Conservation (phyloP, 2,888 invertebrate species). For the Sminthurinus aureus region DNA sequence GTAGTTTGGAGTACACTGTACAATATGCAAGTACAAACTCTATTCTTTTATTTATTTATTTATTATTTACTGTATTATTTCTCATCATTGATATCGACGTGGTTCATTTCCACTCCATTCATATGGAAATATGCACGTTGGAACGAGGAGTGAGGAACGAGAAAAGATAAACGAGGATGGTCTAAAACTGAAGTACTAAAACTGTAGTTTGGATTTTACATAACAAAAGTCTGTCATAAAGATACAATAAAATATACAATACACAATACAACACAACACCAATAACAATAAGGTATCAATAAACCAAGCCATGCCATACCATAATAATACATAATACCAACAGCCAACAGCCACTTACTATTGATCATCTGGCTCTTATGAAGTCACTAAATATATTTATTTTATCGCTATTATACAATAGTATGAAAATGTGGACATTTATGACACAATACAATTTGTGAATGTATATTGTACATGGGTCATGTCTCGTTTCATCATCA, state of each 20-base stretch:
- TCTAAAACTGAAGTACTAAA: not conserved
- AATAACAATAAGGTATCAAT: no score
- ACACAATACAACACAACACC: no score
- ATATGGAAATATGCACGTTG: no score
- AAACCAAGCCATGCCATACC: not conserved
- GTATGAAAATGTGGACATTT: not conserved
- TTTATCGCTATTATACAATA: not conserved
- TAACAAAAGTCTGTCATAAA: not conserved
- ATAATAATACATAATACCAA: no score
- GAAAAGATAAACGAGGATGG: not conserved
- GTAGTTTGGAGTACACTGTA: not conserved
- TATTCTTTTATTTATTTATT: no score
- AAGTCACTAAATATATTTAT: not conserved
- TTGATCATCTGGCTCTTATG: not conserved
- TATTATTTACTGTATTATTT: no score
- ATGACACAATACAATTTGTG: not conserved
- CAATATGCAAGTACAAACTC: no score
- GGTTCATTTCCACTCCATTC: no score
- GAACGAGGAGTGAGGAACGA: no score
- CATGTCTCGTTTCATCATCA: not conserved
- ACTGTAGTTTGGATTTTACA: not conserved
- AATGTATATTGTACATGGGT: no score
- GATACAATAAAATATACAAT: no score
- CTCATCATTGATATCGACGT: no score
- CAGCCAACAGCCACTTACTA: not conserved